Evolutionary conservation across 2,113 vertebrate genomes (phyloP).

Genomic region (Melanotaenia duboulayi): DNA sequence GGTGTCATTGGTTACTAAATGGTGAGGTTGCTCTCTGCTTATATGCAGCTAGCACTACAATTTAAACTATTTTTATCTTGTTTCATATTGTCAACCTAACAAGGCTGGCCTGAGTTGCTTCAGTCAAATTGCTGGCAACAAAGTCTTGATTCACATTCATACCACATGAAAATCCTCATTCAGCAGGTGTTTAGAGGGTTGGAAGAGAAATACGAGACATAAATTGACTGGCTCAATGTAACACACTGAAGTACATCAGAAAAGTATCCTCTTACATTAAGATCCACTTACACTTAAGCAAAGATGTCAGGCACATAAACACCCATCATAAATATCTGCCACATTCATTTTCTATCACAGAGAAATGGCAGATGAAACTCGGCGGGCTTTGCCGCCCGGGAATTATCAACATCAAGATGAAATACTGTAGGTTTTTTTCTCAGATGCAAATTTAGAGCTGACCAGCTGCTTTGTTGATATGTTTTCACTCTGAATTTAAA

Average conservation of each 20-base stretch:
- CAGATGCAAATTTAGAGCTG: slow-evolving; percentile 80
- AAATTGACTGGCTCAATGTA: slow-evolving; percentile 51
- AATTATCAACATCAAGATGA: slow-evolving; percentile 40
- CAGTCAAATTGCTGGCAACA: slow-evolving; percentile 64
- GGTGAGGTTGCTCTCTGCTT: slow-evolving; percentile 76
- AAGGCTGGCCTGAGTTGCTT: slow-evolving; percentile 69
- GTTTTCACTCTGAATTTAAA: slow-evolving; percentile 82
- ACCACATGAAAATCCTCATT: slow-evolving; percentile 56
- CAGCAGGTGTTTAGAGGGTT: slow-evolving; percentile 38
- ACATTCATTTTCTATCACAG: slow-evolving; percentile 58
- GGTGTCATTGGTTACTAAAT: slow-evolving; percentile 72
- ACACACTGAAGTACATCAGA: slow-evolving; percentile 51
- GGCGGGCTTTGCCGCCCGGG: slow-evolving; percentile 26
- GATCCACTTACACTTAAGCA: slow-evolving; percentile 75
- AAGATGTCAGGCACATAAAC: slow-evolving; percentile 81
- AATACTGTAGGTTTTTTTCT: slow-evolving; percentile 65
- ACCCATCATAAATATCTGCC: slow-evolving; percentile 66
- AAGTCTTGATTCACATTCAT: slow-evolving; percentile 55
- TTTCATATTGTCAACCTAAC: slow-evolving; percentile 81
- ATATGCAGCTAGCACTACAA: slow-evolving; percentile 70
- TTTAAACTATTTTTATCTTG: slow-evolving; percentile 77
- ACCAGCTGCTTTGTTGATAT: slow-evolving; percentile 83
- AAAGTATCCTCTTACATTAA: slow-evolving; percentile 62
- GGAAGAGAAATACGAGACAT: slow-evolving; percentile 29
- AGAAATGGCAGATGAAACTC: slow-evolving; percentile 45